A percentile compares a stretch with the other conserved stretches of the same genome.
Evolutionary conservation across 2,888 invertebrate genomes (phyloP).

Genomic region (Pachymerium ferrugineum): DNA sequence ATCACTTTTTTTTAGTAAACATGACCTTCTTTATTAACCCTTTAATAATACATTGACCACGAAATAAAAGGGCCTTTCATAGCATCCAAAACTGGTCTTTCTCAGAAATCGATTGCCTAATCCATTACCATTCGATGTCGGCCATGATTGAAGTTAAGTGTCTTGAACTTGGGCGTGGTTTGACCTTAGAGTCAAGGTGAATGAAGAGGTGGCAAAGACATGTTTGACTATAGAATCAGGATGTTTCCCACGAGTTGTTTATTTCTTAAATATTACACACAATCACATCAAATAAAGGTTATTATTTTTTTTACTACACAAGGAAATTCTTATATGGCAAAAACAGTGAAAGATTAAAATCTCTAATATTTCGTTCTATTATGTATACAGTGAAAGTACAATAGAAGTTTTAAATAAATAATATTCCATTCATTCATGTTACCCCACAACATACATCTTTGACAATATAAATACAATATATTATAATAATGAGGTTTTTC

Average conservation of each 20-base stretch:
- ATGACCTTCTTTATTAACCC: too few relatives aligned
- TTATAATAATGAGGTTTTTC: neutral
- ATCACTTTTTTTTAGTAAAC: too few relatives aligned
- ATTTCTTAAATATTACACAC: neutral
- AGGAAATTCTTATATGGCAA: neutral
- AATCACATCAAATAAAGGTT: neutral
- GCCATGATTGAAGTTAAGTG: constrained; percentile 13
- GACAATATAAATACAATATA: neutral
- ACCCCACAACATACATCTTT: too few relatives aligned
- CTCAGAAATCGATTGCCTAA: too few relatives aligned
- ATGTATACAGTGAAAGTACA: too few relatives aligned
- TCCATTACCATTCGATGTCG: neutral
- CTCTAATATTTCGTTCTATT: too few relatives aligned
- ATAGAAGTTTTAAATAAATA: too few relatives aligned
- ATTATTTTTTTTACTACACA: neutral
- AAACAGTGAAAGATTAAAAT: neutral
- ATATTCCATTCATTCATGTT: too few relatives aligned
- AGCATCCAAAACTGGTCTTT: too few relatives aligned
- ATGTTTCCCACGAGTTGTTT: neutral
- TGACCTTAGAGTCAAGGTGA: neutral
- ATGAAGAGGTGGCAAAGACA: constrained; percentile 1
- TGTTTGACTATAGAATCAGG: neutral
- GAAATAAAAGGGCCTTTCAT: too few relatives aligned
- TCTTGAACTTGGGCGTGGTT: constrained; percentile 8
- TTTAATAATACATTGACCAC: too few relatives aligned